Evolutionary conservation across 2,888 invertebrate species (phyloP), one percentile per base, ranked within the genome.

Genomic region (Caenorhabditis macrosperma): DNA sequence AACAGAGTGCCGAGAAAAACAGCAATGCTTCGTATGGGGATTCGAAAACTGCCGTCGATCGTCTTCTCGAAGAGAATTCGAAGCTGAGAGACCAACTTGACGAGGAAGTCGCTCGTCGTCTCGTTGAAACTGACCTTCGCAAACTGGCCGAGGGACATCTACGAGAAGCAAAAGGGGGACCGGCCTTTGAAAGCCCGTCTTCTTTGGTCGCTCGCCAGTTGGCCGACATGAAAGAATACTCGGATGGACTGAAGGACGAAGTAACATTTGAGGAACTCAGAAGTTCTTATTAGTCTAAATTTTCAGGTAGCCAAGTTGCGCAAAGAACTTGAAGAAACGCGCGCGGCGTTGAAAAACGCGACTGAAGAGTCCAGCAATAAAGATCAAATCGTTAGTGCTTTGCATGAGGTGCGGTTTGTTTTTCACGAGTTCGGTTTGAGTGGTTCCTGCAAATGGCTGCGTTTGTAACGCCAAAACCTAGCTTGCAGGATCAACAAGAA

Each of bases 401-500:
- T 80, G 68, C 55, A 69, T 68, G 80, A 82, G 79, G 81, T 83
- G 59, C 50, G 60, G 24, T 68, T 74, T n/a, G n/a, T n/a, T 59
- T 52, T 10, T 28, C 35, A 46, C 15, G n/a, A 5, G 10, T 28
- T 64, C 44, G 38, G 15, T 44, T 50, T 33, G 17, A n/a, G 22
- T 48, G n/a, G n/a, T n/a, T n/a, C n/a, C n/a, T n/a, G n/a, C n/a
- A n/a, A n/a, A n/a, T n/a, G n/a, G n/a, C n/a, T n/a, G n/a, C n/a
- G n/a, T n/a, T n/a, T n/a, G 24, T 15, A 15, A 38, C 46, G 33
- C 35, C 30, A 5, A 33, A 44, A 38, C 22, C 17, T 24, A 46
- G n/a, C 57, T 69, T 81, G 1, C 63, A 84, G 84, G 84, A 84
- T 52, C 78, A 82, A 60, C 15, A 44, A 10, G 84, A 84, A 41